Evolutionary conservation across 2,797 vertebrate genomes (phyloP).

Genomic region (Sebastes trivittatus): DNA sequence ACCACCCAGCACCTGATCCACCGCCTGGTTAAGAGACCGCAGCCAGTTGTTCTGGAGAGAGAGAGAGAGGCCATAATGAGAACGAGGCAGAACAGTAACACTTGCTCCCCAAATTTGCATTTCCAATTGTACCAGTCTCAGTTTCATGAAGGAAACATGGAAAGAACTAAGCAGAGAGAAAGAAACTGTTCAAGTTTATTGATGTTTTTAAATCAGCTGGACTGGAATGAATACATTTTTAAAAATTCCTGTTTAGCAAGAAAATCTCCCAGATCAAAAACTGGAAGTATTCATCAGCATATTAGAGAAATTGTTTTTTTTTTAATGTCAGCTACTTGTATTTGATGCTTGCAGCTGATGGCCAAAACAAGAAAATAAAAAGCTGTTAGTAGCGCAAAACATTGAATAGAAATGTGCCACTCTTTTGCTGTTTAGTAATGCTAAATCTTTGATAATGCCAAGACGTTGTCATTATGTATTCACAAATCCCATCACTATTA

Average conservation of each 20-base stretch:
- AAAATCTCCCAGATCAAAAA: too few relatives aligned
- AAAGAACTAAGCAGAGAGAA: neutral
- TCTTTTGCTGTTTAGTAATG: neutral
- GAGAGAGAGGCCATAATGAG: neutral
- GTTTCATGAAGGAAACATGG: neutral
- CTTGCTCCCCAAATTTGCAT: too few relatives aligned
- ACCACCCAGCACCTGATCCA: constrained; percentile 89
- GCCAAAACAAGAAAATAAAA: neutral
- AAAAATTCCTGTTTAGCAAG: neutral
- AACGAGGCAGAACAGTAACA: neutral
- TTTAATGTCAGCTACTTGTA: too few relatives aligned
- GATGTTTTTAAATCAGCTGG: neutral
- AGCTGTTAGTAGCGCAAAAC: neutral
- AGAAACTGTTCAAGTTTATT: neutral
- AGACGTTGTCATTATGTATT: neutral
- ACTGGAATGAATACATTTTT: neutral
- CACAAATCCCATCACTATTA: neutral
- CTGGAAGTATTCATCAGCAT: too few relatives aligned
- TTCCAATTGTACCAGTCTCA: neutral
- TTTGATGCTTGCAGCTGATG: too few relatives aligned
- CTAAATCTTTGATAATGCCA: neutral
- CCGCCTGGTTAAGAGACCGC: constrained; percentile 90
- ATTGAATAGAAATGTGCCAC: neutral
- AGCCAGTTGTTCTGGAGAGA: constrained; percentile 91
- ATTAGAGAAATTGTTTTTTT: too few relatives aligned